Evolutionary conservation across 1,140 invertebrate species (phyloP).

Genomic region (Diuraphis noxia): DNA sequence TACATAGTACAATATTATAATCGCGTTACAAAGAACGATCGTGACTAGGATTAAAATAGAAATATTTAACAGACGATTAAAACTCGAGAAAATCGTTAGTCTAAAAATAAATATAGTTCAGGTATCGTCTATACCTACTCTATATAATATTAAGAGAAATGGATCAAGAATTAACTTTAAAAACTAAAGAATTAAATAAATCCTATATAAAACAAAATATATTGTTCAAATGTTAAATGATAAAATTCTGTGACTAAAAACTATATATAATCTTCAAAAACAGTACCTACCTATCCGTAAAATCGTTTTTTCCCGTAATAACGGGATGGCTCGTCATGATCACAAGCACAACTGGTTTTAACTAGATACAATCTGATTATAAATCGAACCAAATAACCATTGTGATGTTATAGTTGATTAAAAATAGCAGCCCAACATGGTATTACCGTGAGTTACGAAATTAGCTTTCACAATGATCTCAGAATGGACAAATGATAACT

Average conservation of each 20-base stretch:
- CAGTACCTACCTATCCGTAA: background rate
- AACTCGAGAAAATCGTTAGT: background rate
- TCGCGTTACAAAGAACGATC: background rate
- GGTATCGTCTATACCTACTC: background rate
- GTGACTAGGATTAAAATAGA: background rate
- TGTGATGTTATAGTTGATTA: background rate
- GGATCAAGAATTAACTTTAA: background rate
- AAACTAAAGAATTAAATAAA: background rate
- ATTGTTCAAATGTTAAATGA: background rate
- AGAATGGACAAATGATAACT: constrained; percentile 40
- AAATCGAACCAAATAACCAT: background rate
- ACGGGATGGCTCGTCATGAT: no score
- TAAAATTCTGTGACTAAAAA: background rate
- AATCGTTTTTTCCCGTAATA: background rate
- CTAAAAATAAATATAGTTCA: background rate
- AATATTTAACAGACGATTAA: background rate
- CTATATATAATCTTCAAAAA: background rate
- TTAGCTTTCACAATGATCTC: constrained; percentile 56
- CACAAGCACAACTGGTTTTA: background rate
- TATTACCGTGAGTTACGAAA: constrained; percentile 52
- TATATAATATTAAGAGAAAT: background rate
- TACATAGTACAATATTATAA: background rate
- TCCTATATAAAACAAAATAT: background rate
- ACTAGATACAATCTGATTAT: background rate
- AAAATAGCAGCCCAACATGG: constrained; percentile 22